These are phyloP conservation scores for Eupeodes latifasciatus DNA, from an alignment of 2,888 invertebrate species.

Conservation along the genomic window DNA sequence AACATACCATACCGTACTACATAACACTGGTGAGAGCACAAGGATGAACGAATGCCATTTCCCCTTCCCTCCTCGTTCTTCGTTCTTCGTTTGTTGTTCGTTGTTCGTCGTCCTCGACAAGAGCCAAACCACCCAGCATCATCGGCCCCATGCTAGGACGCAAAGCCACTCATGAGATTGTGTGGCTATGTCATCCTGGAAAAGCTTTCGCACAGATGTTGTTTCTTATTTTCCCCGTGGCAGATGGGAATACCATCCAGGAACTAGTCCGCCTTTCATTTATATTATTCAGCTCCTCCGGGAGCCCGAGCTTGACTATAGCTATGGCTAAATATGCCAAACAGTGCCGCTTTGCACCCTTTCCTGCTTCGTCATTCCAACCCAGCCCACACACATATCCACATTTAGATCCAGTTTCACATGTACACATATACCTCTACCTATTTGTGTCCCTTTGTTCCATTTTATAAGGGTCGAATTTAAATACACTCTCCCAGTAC, in stretches of 20 bases:
- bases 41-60: constrained; percentile 59
- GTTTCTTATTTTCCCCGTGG: constrained; percentile 72
- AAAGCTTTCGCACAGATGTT: constrained; percentile 76
- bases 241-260: constrained; percentile 76
- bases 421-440: constrained; percentile 52
- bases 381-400: constrained; percentile 50
- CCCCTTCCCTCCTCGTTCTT: constrained; percentile 6
- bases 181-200: constrained; percentile 81
- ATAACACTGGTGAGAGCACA: constrained; percentile 67
- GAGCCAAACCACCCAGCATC: constrained; percentile 1
- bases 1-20: constrained; percentile 72
- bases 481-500: constrained; percentile 75
- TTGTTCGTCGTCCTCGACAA: constrained; percentile 76
- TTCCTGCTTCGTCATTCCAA: constrained; percentile 24
- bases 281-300: constrained; percentile 69
- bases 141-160: constrained; percentile 66
- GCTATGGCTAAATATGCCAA: constrained; percentile 13
- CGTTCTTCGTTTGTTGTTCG: constrained; percentile 61
- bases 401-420: constrained; percentile 70
- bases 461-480: constrained; percentile 79
- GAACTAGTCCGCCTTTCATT: constrained; percentile 76
- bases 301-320: constrained; percentile 56
- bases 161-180: constrained; percentile 76
- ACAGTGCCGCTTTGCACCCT: constrained; percentile 41
- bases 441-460: constrained; percentile 64